These are phyloP conservation scores for Nyctereutes procyonoides DNA, from an alignment of 2,113 vertebrate species.

Conservation along the genomic window DNA sequence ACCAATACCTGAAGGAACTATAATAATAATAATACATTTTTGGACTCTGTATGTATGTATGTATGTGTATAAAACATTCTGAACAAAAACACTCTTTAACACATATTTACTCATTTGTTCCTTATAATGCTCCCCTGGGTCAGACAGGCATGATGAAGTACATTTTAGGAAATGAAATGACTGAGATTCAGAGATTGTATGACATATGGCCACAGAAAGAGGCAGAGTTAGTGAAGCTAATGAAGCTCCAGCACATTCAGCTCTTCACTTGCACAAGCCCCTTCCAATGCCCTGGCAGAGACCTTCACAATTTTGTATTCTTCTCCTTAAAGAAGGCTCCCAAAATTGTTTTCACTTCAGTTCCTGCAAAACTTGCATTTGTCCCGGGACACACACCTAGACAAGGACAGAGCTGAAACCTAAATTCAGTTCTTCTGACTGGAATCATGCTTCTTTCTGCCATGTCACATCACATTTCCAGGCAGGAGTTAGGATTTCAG, in stretches of 20 bases:
- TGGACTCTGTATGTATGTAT: background rate
- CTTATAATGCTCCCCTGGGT: background rate
- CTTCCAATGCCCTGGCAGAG: background rate
- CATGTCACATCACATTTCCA: background rate
- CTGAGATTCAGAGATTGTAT: background rate
- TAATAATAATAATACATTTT: background rate
- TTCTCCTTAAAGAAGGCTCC: conserved; percentile 18
- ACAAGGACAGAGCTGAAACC: background rate
- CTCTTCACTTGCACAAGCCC: background rate
- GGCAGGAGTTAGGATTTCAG: background rate
- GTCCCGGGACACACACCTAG: background rate
- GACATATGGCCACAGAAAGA: background rate
- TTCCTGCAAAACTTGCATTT: background rate
- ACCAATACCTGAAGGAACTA: background rate
- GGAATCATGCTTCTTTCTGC: background rate
- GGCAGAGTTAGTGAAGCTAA: background rate
- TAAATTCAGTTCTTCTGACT: background rate
- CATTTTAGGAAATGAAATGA: conserved; percentile 49
- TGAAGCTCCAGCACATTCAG: background rate
- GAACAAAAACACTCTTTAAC: background rate
- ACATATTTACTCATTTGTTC: background rate
- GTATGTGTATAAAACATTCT: background rate
- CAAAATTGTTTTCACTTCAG: background rate
- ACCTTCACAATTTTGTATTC: background rate
- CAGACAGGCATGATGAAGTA: background rate